Evolutionary conservation across 2,113 vertebrate genomes (phyloP), one percentile per base, ranked within the genome.

Genomic region (Collichthys lucidus): DNA sequence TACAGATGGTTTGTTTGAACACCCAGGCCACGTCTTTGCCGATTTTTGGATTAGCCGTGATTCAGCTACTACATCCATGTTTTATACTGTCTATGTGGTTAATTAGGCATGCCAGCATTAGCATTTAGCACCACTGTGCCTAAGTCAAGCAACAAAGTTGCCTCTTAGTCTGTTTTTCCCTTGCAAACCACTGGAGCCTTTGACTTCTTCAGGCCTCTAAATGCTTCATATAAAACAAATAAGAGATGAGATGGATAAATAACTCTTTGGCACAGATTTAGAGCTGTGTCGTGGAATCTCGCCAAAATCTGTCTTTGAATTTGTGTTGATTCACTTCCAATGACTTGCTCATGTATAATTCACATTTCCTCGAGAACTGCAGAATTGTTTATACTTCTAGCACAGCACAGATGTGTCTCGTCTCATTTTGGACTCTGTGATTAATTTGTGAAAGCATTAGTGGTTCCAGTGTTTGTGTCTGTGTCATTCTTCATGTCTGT

Each of bases 361-460:
- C 42, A 59, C 29, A 19, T 16, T 64, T 29, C 15, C 26, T 40
- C 2, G 5, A 14, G 1, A 53, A 10, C 11, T 22, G 26, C 26
- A 10, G 5, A 26, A 16, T 11, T 42, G 2, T 19, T 68, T 56
- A 16, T 26, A 26, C 50, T 4, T 71, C 63, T 17, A 57, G 46
- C 53, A 17, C 52, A 4, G 4, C 29, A 44, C 46, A n/a, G 15
- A 24, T 29, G 3, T 29, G 0, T 31, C 31, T 31, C 20, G 53
- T 20, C 17, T 59, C 40, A 11, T 31, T 19, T 52, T 49, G 42
- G 16, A n/a, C 16, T 31, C 12, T 71, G 26, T 60, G 66, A 62
- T 65, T 82, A 12, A 71, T 68, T 71, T 59, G 40, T 61, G 42
- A 52, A 62, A 66, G 61, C 49, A 49, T 70, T 53, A 11, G 55